Base-by-base conservation (phyloP, 2,888 invertebrate species). In the Hemithea aestivaria region DNA sequence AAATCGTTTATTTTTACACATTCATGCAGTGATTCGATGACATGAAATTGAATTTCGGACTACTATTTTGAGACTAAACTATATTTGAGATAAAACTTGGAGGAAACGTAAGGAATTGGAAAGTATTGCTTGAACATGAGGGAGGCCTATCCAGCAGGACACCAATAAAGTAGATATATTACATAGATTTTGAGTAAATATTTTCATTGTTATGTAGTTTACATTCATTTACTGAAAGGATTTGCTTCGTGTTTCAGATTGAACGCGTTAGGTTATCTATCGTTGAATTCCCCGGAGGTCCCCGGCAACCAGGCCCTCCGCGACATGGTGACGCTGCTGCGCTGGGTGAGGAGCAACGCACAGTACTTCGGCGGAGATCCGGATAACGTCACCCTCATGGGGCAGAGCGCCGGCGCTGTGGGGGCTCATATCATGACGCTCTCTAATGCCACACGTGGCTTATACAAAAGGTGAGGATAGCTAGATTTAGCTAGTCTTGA, bases 261-360 rank as follows among this genome's bases (percentile, higher is more conserved):
- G 27, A 80, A 80, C 44, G 73, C 76, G 2, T 73, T 87, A 41
- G 88, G 88, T 8, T 88, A 84, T 55, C 65, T 88, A 8, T 78
- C 78, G 0, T 58, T 84, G 34, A 73, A 76, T 50, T 66, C 78
- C 1, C 34, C 64, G 0, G 52, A 62, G 36, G 55, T 84, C 4
- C 87, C 87, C 10, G 87, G 85, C n/a, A 87, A 87, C 66, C 72
- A 72, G 36, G 87, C 82, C 1, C 61, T 87, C n/a, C 73, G 85
- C 1, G 87, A 87, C 53, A 64, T 68, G 47, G 58, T 85, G 31
- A 76, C 81, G 9, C 58, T 85, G 37, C 66, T 87, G 45, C 64
- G 62, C 20, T 87, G 87, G 87, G 78, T 87, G 53, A 64, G 56
- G 45, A 43, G 42, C 24, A 87, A 87, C 52, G 81, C 77, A 4